Evolutionary conservation across 2,888 invertebrate genomes (phyloP), one percentile per base, ranked within the genome.

Genomic region (Drosophila suboccidentalis): DNA sequence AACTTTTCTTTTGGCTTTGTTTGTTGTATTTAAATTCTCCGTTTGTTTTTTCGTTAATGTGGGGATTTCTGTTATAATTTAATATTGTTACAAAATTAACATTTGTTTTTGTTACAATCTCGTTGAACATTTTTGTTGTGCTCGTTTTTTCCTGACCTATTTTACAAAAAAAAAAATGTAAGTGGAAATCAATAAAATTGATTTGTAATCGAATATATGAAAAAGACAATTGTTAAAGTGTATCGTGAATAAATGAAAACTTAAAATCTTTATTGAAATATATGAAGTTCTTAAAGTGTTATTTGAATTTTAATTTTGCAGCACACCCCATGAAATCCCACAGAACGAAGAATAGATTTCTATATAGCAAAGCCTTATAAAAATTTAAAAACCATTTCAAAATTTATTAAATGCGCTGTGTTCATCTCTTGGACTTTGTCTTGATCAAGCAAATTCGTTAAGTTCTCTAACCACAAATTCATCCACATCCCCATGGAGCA

Each of bases 11-110:
- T 76, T 41, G 77, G 59, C 64, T 65, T 82, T 82, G 61, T 80
- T 78, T 82, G 71, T 79, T 80, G 49, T 68, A 68, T 69, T 69
- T 66, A 73, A 51, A 60, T 71, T 73, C 71, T 74, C 68, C 61
- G 44, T 74, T 82, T 82, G 73, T 77, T 85, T 60, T 69, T 77
- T 80, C 75, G 82, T 86, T 88, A 68, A 75, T 75, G 75, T 82
- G 84, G 84, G 87, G 79, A 77, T 80, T 84, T 87, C 80, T 10
- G 10, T 78, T 75, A 69, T 63, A 36, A 67, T 58, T 60, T 47
- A 47, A 41, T 55, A 59, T 71, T 79, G 76, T 83, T 86, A 74
- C 26, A 62, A 65, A 61, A 57, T 75, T 83, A 58, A 63, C 29
- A 59, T 39, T 67, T 68, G 66, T 62, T 76, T 76, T 63, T 62